Evolutionary conservation across 2,797 vertebrate species (phyloP), one percentile per base, ranked within the genome.

Genomic region (Takifugu ocellatus): DNA sequence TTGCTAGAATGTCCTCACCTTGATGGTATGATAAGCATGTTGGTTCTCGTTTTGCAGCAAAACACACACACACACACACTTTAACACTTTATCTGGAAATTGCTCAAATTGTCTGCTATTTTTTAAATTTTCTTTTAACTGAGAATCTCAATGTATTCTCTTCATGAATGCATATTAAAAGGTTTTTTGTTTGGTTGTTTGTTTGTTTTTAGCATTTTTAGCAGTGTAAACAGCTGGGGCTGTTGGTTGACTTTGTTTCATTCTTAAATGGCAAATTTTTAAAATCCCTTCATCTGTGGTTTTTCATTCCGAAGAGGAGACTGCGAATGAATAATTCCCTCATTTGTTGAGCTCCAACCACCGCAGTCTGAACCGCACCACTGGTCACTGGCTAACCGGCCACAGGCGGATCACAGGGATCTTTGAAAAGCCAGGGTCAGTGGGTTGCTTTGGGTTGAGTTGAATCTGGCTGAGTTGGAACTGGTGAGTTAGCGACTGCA

Each of bases 381-480:
- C 43, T 64, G 68, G 69, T 59, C 66, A 73, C 61, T 77, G 78
- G 78, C 68, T 70, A 21, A 68, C 64, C 68, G 61, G 69, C 70
- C 60, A 21, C n/a, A 46, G 81, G 76, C 4, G 49, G 75, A 85
- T 82, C 81, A 78, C 61, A 87, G 49, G 72, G 72, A 83, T 81
- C 75, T 72, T 70, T 81, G 64, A 77, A 72, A 82, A 77, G 59
- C 67, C 60, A 25, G 79, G 79, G 80, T 87, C 79, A 83, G 61
- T 59, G 75, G 78, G 78, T 84, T 82, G 79, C 65, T 84, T 77
- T 67, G 67, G 78, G 81, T 83, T 77, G 65, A 83, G 74, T 56
- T 70, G 72, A 80, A 73, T 82, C 77, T 79, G 76, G 70, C 81
- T 61, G 78, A 86, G 67, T 84, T 75, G 66, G 64, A 60, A 69